Evolutionary conservation across 2,113 vertebrate genomes (phyloP), one percentile per base, ranked within the genome.

Genomic region (Struthio camelus): DNA sequence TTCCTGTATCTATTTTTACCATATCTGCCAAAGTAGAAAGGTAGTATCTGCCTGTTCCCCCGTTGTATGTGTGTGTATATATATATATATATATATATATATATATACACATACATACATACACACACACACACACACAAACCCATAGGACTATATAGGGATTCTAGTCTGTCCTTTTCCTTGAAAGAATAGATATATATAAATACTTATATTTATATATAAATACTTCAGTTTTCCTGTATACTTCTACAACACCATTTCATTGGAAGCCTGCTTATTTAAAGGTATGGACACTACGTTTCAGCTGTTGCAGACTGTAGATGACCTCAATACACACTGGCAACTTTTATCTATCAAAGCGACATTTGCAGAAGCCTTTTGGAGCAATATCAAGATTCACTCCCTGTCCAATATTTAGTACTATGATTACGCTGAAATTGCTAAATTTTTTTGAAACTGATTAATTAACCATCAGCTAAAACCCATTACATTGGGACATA

Each of bases 401-500:
- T 67, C 40, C 27, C 32, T 66, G 78, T 38, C 53, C 32, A 72
- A 8, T 38, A 71, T 64, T 75, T 85, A 64, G 24, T 30, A 5
- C 6, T 40, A 4, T 51, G 23, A 28, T 73, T 64, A 18, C 34
- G 66, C 20, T 62, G 80, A 89, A 92, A 75, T 13, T 32, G 5
- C 12, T 53, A 36, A 14, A 28, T 69, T 82, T 42, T 56, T 1
- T 59, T 71, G 46, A 36, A 27, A 77, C 8, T 3, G 42, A 7
- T n/a, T 14, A 40, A 36, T 58, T 78, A 8, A 48, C 6, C n/a
- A 70, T 4, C 24, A 90, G 40, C 20, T 86, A 59, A 90, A 93
- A 87, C 14, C 19, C 24, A 12, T 67, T 76, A 17, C 10, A 40
- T 3, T 69, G 0, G 0, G 28, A 38, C 44, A 51, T 14, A 11